Conservation (phyloP, 2,113 vertebrate genomes). For the Atractosteus spatula region DNA sequence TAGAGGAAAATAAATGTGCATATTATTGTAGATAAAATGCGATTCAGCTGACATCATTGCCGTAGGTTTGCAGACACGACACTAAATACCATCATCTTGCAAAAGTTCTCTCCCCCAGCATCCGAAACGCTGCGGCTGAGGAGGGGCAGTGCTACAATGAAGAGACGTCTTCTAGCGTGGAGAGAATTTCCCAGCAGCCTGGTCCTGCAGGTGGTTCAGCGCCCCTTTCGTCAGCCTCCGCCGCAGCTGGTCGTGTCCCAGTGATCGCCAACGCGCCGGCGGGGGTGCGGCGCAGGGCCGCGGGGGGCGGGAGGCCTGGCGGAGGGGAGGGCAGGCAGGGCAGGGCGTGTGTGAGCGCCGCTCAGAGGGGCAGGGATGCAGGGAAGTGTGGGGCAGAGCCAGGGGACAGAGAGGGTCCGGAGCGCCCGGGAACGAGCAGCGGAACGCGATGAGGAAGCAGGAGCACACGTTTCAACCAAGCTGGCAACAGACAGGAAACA, state of each 20-base stretch:
- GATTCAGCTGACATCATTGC: too few species aligned
- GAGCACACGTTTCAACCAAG: too few species aligned
- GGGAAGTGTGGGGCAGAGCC: background rate
- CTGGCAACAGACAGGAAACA: background rate
- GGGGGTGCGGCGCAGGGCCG: conserved; percentile 6
- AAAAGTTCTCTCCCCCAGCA: too few species aligned
- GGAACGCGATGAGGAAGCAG: background rate
- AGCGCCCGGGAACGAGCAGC: background rate
- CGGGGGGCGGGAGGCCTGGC: conserved; percentile 19
- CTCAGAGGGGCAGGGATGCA: conserved; percentile 20
- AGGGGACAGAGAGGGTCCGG: background rate
- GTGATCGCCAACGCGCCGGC: background rate
- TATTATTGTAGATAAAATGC: too few species aligned
- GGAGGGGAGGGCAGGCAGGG: conserved; percentile 12
- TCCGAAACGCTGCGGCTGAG: background rate
- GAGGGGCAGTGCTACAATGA: background rate
- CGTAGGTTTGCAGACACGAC: too few species aligned
- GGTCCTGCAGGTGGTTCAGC: background rate
- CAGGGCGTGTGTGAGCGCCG: conserved; percentile 19
- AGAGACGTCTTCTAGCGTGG: background rate
- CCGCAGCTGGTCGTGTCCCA: background rate
- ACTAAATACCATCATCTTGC: too few species aligned
- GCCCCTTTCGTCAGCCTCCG: background rate
- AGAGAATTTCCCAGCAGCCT: background rate
- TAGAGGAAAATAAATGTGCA: too few species aligned